phyloP scores from a whole-genome alignment of 2,888 invertebrate species.

The Drosophila putrida region DNA sequence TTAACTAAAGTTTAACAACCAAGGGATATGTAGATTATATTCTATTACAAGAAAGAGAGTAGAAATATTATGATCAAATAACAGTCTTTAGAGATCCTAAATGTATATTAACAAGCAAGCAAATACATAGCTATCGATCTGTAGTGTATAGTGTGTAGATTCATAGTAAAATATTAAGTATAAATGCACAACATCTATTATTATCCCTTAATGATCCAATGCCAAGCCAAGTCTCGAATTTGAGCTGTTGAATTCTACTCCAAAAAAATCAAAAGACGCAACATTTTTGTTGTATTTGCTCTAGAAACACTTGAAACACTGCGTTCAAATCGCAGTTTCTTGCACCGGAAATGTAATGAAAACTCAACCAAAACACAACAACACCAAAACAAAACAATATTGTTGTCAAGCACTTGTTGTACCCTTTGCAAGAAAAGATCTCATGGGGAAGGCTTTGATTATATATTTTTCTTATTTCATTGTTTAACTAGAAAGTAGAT shows the following conservation, averaged over 20 bases:
- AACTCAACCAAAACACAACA: conserved; percentile 25
- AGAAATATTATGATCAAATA: no score
- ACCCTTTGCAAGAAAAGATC: background rate
- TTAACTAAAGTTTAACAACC: no score
- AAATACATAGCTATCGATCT: no score
- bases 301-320: conserved; percentile 3
- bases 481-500: no score
- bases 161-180: no score
- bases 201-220: background rate
- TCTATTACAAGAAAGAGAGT: no score
- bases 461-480: background rate
- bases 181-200: background rate
- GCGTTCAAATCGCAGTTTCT: conserved; percentile 1
- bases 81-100: no score
- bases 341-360: conserved; percentile 32
- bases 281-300: conserved; percentile 7
- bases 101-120: no score
- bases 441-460: conserved; percentile 1
- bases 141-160: no score
- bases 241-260: conserved; percentile 3
- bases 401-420: conserved; percentile 35
- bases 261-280: background rate
- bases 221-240: background rate
- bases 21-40: no score
- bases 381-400: conserved; percentile 10